phyloP scores from a whole-genome alignment of 2,113 vertebrate species.

The Poeciliopsis turrubarensis region DNA sequence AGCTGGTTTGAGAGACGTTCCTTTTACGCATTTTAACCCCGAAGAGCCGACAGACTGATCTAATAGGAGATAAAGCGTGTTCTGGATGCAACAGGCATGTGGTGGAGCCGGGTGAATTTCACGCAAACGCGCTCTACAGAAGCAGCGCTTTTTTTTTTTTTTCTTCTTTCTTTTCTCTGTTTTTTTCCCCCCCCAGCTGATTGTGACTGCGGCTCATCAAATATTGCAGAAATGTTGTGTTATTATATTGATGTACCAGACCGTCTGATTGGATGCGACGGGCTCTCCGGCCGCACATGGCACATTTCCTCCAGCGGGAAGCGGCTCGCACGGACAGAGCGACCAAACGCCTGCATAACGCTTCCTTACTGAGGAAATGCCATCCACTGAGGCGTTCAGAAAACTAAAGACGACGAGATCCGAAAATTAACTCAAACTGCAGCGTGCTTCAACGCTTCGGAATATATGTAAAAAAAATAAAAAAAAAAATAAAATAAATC shows the following conservation, averaged over 20 bases:
- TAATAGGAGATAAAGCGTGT: neutral
- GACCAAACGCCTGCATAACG: neutral
- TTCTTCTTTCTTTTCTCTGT: no score
- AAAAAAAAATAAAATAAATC: no score
- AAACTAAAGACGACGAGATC: neutral
- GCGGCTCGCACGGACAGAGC: slow-evolving; percentile 21
- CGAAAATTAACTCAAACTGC: neutral
- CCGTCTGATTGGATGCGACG: slow-evolving; percentile 13
- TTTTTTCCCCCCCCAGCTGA: neutral
- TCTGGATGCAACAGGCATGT: slow-evolving; percentile 41
- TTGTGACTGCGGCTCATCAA: neutral
- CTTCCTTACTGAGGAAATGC: slow-evolving; percentile 17
- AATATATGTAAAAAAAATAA: slow-evolving; percentile 7
- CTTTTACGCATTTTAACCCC: neutral
- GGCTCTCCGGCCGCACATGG: slow-evolving; percentile 26
- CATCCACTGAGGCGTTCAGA: neutral
- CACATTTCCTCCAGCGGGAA: slow-evolving; percentile 35
- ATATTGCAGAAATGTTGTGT: neutral
- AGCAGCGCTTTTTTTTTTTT: neutral
- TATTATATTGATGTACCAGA: neutral
- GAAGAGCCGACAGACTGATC: neutral
- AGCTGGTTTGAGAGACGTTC: neutral
- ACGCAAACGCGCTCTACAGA: neutral
- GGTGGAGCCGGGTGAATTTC: neutral
- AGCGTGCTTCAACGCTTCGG: slow-evolving; percentile 4